phyloP scores from a whole-genome alignment of 2,797 vertebrate species.

The Micromesistius poutassou region DNA sequence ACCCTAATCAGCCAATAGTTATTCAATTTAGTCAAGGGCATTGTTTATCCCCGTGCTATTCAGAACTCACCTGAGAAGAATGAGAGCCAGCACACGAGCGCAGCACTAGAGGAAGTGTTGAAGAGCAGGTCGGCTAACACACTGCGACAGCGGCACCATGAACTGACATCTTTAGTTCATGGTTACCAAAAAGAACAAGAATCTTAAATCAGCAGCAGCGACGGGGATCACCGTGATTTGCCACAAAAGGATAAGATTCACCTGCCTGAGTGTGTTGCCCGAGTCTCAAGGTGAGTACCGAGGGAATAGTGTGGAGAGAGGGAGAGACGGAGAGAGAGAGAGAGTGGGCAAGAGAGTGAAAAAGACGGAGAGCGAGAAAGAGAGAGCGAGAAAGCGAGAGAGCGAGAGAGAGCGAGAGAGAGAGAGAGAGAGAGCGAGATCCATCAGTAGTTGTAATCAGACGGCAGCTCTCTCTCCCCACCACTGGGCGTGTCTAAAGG shows the following conservation, averaged over 20 bases:
- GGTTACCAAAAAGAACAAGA: background rate
- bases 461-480: constrained; percentile 22
- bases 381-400: too few relatives aligned
- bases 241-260: background rate
- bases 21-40: constrained; percentile 61
- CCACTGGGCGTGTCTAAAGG: constrained; percentile 13
- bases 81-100: constrained; percentile 5
- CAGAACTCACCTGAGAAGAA: constrained; percentile 36
- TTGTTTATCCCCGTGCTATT: constrained; percentile 56
- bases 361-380: too few relatives aligned
- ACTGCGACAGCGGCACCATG: background rate
- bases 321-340: background rate
- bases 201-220: background rate
- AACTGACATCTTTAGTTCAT: too few relatives aligned
- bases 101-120: background rate
- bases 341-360: background rate
- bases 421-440: background rate
- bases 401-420: too few relatives aligned
- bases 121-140: background rate
- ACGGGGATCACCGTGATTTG: background rate
- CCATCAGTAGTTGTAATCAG: constrained; percentile 50
- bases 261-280: too few relatives aligned
- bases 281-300: too few relatives aligned
- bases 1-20: constrained; percentile 62
- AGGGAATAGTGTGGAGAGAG: background rate